Base-by-base conservation (phyloP, 92 coral and sea anemone species). In the Phenganax subtilis region DNA sequence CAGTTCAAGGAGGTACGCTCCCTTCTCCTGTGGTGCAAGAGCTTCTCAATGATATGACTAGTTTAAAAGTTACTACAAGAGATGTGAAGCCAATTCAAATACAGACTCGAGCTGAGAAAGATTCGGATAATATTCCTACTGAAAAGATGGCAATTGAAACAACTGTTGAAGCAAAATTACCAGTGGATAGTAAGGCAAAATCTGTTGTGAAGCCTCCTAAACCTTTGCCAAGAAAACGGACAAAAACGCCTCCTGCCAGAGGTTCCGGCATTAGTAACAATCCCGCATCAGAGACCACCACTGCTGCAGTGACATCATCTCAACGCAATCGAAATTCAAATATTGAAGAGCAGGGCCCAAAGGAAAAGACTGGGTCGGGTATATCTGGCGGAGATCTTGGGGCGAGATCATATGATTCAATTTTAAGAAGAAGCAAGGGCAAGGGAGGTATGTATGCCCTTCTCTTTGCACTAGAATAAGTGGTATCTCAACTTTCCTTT, bases 211-310 rank as follows among this genome's bases (percentile, higher is more conserved):
- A 30, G 27, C 58, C 74, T 15, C 83, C 83, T 15, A 79, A 64
- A 52, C 83, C 83, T 3, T 9, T 79, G 16, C 83, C 83, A 8
- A 37, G 74, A 10, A 79, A 79, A 51, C 83, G 83, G 17, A 64
- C 83, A 12, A 79, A 79, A 79, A 79, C 83, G 52, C 83, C 83
- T 3, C 83, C 83, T 7, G 83, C 74, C 7, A 28, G 83, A 28
- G 14, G 17, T 25, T 63, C 73, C 9, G 61, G 17, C 12, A 54
- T 55, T 25, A 60, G 25, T 12, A 31, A 3, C 25, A 65, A 79
- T 29, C 51, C 53, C 59, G 74, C 47, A 37, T 37, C 47, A 37
- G 0, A 5, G 47, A 1, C 47, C 47, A 1, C 47, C 47, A 5
- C 5, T 37, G 47, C 47, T 37, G 47, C 52, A 12, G 83, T 79